These are phyloP conservation scores for Matsumurasca onukii DNA, from an alignment of 1,140 invertebrate genomes.

Conservation along the genomic window DNA sequence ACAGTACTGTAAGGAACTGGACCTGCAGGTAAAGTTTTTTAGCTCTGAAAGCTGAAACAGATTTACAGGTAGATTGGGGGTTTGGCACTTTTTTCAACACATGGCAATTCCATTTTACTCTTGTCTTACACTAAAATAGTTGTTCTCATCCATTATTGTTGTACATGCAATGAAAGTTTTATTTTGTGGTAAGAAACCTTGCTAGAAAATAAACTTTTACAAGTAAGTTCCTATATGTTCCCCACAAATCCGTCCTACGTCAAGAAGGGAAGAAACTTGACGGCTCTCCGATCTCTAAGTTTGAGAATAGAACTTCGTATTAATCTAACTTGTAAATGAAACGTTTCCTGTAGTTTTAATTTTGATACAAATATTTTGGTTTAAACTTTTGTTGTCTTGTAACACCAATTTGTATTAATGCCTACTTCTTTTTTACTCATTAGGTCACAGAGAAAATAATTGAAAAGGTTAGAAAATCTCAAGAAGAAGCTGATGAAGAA, in stretches of 20 bases:
- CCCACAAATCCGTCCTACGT: too few species aligned
- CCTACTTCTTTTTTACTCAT: background rate
- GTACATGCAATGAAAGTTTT: background rate
- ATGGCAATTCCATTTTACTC: background rate
- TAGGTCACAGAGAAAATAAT: background rate
- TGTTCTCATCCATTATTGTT: background rate
- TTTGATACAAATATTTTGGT: background rate
- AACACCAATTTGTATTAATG: too few species aligned
- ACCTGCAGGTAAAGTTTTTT: background rate
- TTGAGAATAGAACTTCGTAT: too few species aligned
- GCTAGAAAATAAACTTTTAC: too few species aligned
- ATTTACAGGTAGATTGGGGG: background rate
- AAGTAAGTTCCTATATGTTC: too few species aligned
- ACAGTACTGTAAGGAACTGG: background rate
- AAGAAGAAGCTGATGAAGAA: conserved; percentile 3
- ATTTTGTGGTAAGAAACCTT: background rate
- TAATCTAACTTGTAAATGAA: background rate
- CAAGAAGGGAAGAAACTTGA: too few species aligned
- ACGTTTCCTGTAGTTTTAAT: background rate
- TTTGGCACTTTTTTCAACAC: background rate
- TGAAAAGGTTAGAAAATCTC: conserved; percentile 12
- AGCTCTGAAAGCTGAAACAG: background rate
- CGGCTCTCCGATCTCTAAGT: too few species aligned
- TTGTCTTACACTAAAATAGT: background rate
- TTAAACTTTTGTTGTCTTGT: background rate